Base-by-base conservation (phyloP, 2,888 invertebrate species). In the Cephonodes hylas region DNA sequence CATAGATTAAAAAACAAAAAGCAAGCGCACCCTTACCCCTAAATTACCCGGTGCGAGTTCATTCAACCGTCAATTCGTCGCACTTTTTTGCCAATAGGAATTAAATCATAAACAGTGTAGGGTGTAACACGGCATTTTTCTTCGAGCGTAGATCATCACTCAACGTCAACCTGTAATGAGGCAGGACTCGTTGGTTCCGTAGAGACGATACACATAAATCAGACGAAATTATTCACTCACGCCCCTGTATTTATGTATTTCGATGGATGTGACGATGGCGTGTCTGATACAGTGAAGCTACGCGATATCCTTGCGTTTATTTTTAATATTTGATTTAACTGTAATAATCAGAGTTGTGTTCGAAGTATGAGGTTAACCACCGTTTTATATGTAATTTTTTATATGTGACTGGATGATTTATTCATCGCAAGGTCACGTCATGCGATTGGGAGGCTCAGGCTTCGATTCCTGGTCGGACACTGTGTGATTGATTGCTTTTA, bases 151-250 rank as follows among this genome's bases (percentile, higher is more conserved):
- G 82, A 81, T 83, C 85, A 89, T 89, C 86, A 83, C 82, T 89
- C 89, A 89, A 89, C 77, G 89, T 89, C 89, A 85, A 77, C 68
- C 75, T 78, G 81, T 89, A 88, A 89, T 88, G 88, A 89, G 87
- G 79, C 81, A 82, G 81, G 79, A 77, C 79, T 80, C 79, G 72
- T 67, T 73, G 71, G 80, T 77, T 80, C 73, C 61, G 53, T 61
- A 44, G 53, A 63, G 53, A 34, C 60, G 23, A 48, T 73, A 76
- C 76, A 80, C 83, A 86, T 86, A 86, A 85, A 86, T 86, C 84
- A 84, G 76, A 71, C 76, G 74, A 77, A 86, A 86, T 85, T 85
- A 87, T 86, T 86, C 83, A 86, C 83, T 84, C 83, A 82, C 86
- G 83, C 84, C 84, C 81, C 76, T 73, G 71, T 70, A 79, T 74